Evolutionary conservation across 2,113 vertebrate species (phyloP), one percentile per base, ranked within the genome.

Genomic region (Heterotilapia buettikoferi): DNA sequence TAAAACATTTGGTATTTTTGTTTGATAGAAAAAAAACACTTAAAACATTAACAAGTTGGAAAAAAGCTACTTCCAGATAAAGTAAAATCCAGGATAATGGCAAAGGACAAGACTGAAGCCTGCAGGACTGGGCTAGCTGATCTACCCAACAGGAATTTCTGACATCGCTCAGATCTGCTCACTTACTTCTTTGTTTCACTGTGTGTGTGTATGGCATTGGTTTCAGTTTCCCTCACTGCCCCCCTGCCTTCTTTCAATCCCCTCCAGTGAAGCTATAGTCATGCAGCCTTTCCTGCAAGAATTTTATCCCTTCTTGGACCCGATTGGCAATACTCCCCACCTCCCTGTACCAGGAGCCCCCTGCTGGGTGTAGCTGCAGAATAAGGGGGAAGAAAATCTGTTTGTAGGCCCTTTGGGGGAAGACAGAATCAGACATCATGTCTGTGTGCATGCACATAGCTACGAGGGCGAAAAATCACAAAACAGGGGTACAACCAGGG

Each of bases 261-360:
- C 83, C 79, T 54, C 52, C 71, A 78, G 84, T 16, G 66, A 57
- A 61, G 84, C 43, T 80, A 29, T 50, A 61, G 90, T 80, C 87
- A 83, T 82, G 71, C 87, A 89, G 86, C 84, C 50, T n/a, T 66
- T 86, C 54, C 81, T 54, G 53, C 88, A 66, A 87, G 54, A 84
- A 68, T 21, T 80, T 82, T 86, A 86, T 85, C 81, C 59, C 47
- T 86, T 33, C 47, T 59, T 26, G 47, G 83, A 84, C 61, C 81
- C 31, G 57, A 88, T 80, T 66, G 19, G 56, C 81, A 81, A 84
- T 43, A 73, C 76, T 79, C 43, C 59, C 82, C 52, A 14, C 66
- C 63, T 79, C 54, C 63, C 19, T 24, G 68, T 12, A 56, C 47
- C 47, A 84, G 82, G 40, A 87, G 84, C 86, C 84, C 86, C 86